Base-by-base conservation (phyloP, 2,888 invertebrate species). In the Oscheius onirici region DNA sequence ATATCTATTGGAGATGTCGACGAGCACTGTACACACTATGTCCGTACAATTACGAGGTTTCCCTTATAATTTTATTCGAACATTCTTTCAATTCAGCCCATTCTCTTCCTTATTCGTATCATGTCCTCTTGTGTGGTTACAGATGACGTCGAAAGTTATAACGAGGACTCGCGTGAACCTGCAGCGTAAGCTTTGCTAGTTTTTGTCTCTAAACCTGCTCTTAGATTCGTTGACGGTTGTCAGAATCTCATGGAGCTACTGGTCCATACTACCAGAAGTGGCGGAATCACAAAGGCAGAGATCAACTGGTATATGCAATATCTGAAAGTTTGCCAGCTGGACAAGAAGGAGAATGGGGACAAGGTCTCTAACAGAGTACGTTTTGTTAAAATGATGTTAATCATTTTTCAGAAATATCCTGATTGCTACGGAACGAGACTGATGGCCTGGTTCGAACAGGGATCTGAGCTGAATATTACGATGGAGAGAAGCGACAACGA, bases 1-100 rank as follows among this genome's bases (percentile, higher is more conserved):
- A 54, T 13, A 46, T 46, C 2, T 58, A 75, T 24, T 34, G 55
- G 20, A 40, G 58, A 10, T 41, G 78, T 8, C 63, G 71, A 15
- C 17, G 13, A 10, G 55, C 72, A 0, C 41, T 78, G 20, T 74
- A 78, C 40, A 54, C 74, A 0, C 51, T 83, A 11, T 82, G 81
- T 41, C 83, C 83, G 8, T 83, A 83, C 69, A 81, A 82, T 61
- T 81, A 83, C 52, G 79, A 76, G 58, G 77, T 79, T 5, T 26
- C 11, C 1, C 1, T 11, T n/a, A n/a, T n/a, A 51, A 5, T 8
- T n/a, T 11, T 54, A 40, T 54, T 34, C 20, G 20, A 51, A n/a
- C 6, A 17, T 6, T 13, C 2, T 40, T 22, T 43, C 2, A n/a
- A n/a, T 65, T 22, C 43, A 67, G 68, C 49, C 49, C n/a, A 55